phyloP scores from a whole-genome alignment of 2,113 vertebrate genomes.

The Zosterops hypoxanthus region DNA sequence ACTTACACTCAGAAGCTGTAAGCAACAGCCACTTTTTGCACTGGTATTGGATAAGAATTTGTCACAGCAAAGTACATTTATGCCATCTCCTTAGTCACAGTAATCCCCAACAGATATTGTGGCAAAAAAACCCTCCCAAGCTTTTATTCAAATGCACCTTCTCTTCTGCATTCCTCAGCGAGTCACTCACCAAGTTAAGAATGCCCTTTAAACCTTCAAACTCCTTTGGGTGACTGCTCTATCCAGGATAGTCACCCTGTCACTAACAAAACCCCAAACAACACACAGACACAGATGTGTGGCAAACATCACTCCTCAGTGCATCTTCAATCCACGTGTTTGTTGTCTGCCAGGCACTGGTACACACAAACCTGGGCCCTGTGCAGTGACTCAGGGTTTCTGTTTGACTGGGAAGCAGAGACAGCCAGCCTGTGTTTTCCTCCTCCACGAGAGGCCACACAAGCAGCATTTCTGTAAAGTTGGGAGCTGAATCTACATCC shows the following conservation, averaged over 20 bases:
- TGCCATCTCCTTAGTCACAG: not conserved
- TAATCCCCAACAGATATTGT: not conserved
- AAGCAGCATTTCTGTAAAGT: not conserved
- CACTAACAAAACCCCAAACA: not conserved
- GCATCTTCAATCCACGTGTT: accelerated
- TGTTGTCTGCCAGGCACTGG: not conserved
- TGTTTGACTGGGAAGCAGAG: not conserved
- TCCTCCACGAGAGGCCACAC: not conserved
- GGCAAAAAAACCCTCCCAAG: not conserved
- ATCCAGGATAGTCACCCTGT: accelerated
- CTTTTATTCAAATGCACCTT: not conserved
- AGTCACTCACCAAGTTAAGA: not conserved
- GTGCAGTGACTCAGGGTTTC: not conserved
- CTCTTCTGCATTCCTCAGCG: not conserved
- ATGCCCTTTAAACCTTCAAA: not conserved
- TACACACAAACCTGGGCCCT: not conserved
- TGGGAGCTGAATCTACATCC: not conserved
- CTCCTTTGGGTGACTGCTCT: not conserved
- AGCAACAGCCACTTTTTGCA: not conserved
- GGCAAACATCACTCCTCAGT: accelerated
- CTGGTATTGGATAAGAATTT: not conserved
- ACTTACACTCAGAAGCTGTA: not conserved
- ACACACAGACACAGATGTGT: not conserved
- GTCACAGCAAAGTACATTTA: not conserved
- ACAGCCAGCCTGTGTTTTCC: not conserved